A percentile compares a stretch with the other conserved stretches of the same genome.
phyloP scores from a whole-genome alignment of 2,113 vertebrate species.

The Melanocharis versteri region DNA sequence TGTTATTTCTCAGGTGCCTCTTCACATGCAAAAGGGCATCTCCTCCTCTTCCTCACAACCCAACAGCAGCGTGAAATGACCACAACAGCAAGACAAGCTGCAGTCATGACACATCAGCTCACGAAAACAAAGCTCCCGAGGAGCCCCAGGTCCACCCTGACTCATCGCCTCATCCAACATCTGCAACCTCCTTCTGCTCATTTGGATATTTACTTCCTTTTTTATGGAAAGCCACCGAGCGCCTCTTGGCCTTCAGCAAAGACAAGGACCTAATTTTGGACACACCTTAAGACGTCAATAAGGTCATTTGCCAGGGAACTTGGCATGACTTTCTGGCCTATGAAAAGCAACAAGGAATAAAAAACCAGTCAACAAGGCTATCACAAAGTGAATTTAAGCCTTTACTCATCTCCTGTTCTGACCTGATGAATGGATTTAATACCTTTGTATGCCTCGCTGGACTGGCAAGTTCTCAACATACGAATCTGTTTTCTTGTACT shows the following conservation, averaged over 20 bases:
- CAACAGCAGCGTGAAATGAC: neutral
- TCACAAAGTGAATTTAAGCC: neutral
- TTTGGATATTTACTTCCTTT: neutral
- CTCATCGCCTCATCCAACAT: neutral
- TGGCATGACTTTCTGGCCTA: neutral
- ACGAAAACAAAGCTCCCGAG: neutral
- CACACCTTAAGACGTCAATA: neutral
- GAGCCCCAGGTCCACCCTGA: neutral
- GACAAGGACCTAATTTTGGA: constrained; percentile 23
- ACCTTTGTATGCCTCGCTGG: neutral
- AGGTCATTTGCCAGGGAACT: neutral
- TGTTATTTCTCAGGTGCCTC: accelerated
- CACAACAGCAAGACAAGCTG: neutral
- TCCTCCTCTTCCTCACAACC: neutral
- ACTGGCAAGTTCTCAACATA: neutral
- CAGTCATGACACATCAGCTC: neutral
- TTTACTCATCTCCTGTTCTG: neutral
- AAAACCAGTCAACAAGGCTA: neutral
- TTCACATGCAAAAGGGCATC: neutral
- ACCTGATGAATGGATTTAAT: neutral
- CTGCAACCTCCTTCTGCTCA: neutral
- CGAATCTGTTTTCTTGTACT: neutral
- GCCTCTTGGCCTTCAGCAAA: neutral
- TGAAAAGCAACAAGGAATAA: neutral
- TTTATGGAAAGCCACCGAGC: neutral